A percentile compares a stretch with the other conserved stretches of the same genome.
Conservation (phyloP, 2,888 invertebrate species). For the Reticulitermes lucifugus region DNA sequence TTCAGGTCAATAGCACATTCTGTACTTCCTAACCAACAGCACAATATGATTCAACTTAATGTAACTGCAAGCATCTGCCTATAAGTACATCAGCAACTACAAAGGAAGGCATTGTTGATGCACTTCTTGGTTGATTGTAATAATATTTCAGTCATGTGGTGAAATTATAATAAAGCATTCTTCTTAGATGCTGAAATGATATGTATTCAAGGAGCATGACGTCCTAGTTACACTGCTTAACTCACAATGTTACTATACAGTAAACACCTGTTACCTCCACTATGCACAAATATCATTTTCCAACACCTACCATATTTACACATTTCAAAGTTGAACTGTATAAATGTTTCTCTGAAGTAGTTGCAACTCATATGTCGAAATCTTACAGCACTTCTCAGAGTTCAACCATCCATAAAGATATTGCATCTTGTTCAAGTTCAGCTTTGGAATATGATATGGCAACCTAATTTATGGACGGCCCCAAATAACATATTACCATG, state of each 20-base stretch:
- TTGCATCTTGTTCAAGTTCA: neutral
- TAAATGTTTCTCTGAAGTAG: neutral
- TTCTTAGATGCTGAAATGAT: constrained; percentile 10
- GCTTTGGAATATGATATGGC: constrained; percentile 6
- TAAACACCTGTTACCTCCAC: neutral
- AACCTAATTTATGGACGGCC: constrained; percentile 33
- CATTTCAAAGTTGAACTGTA: constrained; percentile 5
- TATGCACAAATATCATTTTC: neutral
- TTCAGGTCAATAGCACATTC: neutral
- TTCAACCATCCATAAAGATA: neutral
- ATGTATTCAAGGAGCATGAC: constrained; percentile 3
- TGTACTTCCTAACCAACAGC: neutral
- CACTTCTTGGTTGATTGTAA: constrained; percentile 28
- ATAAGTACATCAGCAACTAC: neutral
- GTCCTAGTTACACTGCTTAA: neutral
- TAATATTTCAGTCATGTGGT: neutral
- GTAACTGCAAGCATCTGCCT: neutral
- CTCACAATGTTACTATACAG: constrained; percentile 16
- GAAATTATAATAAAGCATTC: neutral
- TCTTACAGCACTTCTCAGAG: neutral
- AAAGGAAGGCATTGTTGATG: constrained; percentile 5
- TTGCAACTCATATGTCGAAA: neutral
- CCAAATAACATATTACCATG: constrained; percentile 17
- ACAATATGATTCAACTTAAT: neutral
- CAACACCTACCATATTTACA: neutral